These are phyloP conservation scores for Hypothenemus hampei DNA, from an alignment of 1,140 invertebrate species.

Conservation along the genomic window DNA sequence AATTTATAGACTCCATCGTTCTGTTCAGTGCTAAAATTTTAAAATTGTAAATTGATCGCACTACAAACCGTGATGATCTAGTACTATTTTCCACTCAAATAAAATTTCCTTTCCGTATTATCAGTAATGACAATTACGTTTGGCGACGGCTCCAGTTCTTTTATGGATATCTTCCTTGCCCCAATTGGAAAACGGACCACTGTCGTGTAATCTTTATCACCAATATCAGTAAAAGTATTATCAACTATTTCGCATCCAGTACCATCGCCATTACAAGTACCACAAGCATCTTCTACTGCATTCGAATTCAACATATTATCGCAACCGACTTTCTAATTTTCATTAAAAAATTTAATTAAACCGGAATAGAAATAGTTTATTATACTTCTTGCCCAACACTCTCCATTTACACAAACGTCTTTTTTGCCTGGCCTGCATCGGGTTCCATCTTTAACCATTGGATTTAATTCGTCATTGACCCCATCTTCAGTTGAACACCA, in stretches of 20 bases:
- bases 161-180: conserved; percentile 41
- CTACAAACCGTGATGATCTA: not conserved
- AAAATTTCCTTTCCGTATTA: conserved; percentile 41
- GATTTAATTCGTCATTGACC: conserved; percentile 43
- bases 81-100: conserved; percentile 47
- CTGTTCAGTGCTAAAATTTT: conserved; percentile 33
- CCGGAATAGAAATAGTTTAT: too few relatives aligned
- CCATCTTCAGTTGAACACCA: conserved; percentile 51
- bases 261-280: conserved; percentile 64
- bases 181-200: conserved; percentile 45
- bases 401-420: conserved; percentile 54
- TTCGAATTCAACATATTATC: conserved; percentile 60
- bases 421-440: conserved; percentile 54
- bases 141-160: conserved; percentile 38
- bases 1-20: conserved; percentile 44
- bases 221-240: conserved; percentile 35
- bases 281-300: conserved; percentile 62
- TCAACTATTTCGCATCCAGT: conserved; percentile 51
- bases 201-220: conserved; percentile 40
- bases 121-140: conserved; percentile 45
- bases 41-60: not conserved
- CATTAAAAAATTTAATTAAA: not conserved
- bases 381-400: conserved; percentile 48
- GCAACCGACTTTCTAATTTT: conserved; percentile 56
- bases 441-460: conserved; percentile 51